These are phyloP conservation scores for Synchiropus splendidus DNA, from an alignment of 2,113 vertebrate genomes.

Conservation along the genomic window DNA sequence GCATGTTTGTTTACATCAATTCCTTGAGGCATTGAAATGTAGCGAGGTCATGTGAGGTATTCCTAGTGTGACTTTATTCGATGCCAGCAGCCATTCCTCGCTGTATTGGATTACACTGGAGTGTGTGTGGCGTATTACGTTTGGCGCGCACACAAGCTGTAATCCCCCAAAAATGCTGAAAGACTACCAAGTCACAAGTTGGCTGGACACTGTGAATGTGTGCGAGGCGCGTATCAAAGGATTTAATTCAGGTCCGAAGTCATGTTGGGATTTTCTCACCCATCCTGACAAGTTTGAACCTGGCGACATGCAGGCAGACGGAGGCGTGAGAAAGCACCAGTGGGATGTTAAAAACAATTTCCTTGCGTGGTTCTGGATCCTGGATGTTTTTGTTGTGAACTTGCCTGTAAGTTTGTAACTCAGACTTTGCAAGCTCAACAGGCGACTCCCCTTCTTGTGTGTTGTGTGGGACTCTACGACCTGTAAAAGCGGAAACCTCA, in stretches of 20 bases:
- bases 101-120: conserved; percentile 29
- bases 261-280: too few relatives aligned
- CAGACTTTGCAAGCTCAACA: too few relatives aligned
- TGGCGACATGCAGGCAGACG: conserved; percentile 30
- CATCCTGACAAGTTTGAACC: conserved; percentile 1
- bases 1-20: conserved; percentile 20
- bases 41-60: conserved; percentile 11
- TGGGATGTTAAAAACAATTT: conserved; percentile 8
- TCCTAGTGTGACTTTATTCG: conserved; percentile 1
- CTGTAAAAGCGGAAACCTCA: too few relatives aligned
- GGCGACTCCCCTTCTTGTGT: too few relatives aligned
- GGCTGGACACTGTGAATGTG: conserved; percentile 12
- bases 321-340: conserved; percentile 15
- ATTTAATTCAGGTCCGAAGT: conserved; percentile 4
- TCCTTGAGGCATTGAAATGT: conserved; percentile 7
- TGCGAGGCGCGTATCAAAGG: conserved; percentile 26
- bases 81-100: conserved; percentile 22
- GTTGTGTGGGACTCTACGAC: too few relatives aligned
- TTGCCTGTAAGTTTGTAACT: too few relatives aligned
- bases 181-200: conserved; percentile 36
- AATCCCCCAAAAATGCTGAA: conserved; percentile 15
- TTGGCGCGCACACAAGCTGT: conserved; percentile 14
- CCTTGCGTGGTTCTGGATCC: background rate
- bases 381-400: too few relatives aligned
- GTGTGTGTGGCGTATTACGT: conserved; percentile 29